Evolutionary conservation across 2,113 vertebrate species (phyloP).

Genomic region (Macaca nemestrina): DNA sequence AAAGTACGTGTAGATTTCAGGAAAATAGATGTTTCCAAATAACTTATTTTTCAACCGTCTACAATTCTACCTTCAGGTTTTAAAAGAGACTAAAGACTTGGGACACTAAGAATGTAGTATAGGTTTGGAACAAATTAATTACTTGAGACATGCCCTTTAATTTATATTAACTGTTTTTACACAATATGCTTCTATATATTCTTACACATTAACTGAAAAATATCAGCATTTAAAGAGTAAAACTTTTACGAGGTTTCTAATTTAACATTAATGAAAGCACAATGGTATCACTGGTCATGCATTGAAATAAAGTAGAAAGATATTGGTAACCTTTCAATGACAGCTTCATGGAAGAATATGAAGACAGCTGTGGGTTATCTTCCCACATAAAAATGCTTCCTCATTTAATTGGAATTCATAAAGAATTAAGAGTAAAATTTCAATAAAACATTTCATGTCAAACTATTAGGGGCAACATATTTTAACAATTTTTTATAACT

Average conservation of each 20-base stretch:
- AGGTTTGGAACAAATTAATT: not conserved
- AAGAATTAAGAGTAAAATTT: conserved; percentile 30
- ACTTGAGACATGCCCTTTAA: not conserved
- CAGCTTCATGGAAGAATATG: conserved; percentile 72
- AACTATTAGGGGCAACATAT: not conserved
- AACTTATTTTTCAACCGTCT: not conserved
- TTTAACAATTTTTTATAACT: not conserved
- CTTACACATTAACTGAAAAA: conserved; percentile 65
- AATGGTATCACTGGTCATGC: conserved; percentile 42
- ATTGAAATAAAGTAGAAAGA: conserved; percentile 75
- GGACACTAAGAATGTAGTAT: not conserved
- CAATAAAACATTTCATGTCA: conserved; percentile 44
- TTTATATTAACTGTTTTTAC: conserved; percentile 65
- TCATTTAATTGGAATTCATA: conserved; percentile 67
- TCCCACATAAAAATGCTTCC: not conserved
- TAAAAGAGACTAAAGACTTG: not conserved
- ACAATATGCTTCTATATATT: not conserved
- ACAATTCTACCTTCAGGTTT: not conserved
- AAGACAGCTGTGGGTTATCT: conserved; percentile 58
- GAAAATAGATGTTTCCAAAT: not conserved
- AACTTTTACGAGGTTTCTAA: conserved; percentile 65
- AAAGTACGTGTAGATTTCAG: not conserved
- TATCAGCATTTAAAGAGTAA: conserved; percentile 61
- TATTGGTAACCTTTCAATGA: conserved; percentile 75
- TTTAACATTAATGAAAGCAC: conserved; percentile 62